Base-by-base conservation (phyloP, 2,113 vertebrate species). In the Tiliqua scincoides region DNA sequence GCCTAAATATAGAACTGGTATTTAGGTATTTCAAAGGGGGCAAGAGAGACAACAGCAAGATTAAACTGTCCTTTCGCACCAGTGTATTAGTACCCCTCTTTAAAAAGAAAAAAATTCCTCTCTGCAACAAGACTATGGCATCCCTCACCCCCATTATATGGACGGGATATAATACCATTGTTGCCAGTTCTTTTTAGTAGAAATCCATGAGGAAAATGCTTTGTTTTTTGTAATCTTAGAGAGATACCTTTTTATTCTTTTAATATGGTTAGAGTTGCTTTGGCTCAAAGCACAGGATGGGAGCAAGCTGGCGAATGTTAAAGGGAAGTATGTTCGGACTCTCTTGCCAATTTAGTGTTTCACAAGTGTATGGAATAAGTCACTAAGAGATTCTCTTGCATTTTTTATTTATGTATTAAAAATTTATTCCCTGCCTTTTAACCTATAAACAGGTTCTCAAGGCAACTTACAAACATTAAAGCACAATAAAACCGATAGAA, bases 361-460 rank as follows among this genome's bases (percentile, higher is more conserved):
- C 65, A 40, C 25, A 79, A 78, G 52, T 54, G 30, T 70, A 59
- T 17, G 32, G 57, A 40, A n/a, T 35, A n/a, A 85, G 18, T 32
- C 18, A 78, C 75, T 6, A 70, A 40, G 17, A 71, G 17, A 70
- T 84, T 63, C 27, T 63, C 25, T 23, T 70, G 40, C 20, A 61
- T 74, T 79, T 85, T 85, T 43, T 59, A 85, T 79, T 59, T 61
- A 70, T 61, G 21, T 43, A 40, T 78, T 81, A 62, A 54, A 82
- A 82, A 70, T 70, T 35, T 25, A 82, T 57, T 12, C 18, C 7
- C 20, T 30, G 48, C 43, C 65, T 82, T 82, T 82, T 82, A 71
- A 82, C 65, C 67, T 37, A 82, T 82, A 63, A 79, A 79, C 77
- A 79, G 77, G 21, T 79, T 79, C 32, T 79, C n/a, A 27, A 68